Evolutionary conservation across 2,888 invertebrate species (phyloP).

Genomic region (Calameuta filiformis): DNA sequence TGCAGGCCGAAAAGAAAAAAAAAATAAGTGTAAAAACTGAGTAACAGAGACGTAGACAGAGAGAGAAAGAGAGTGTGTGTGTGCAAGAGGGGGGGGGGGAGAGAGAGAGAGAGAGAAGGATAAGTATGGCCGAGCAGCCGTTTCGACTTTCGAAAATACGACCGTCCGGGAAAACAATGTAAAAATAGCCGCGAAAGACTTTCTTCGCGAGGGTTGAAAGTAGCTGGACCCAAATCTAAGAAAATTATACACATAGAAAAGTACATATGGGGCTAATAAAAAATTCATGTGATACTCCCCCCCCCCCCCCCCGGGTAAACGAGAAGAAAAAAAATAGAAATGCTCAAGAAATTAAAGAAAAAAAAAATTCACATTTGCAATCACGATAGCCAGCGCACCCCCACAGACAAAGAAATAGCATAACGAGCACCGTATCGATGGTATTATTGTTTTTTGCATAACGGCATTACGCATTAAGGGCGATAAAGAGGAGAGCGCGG

Average conservation of each 20-base stretch:
- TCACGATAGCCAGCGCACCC: background rate
- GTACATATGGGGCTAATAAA: too few species aligned
- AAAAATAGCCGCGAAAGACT: slow-evolving; percentile 51
- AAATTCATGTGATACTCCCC: too few species aligned
- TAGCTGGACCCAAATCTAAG: background rate
- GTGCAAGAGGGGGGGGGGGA: background rate
- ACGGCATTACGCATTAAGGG: slow-evolving; percentile 49
- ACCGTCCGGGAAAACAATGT: slow-evolving; percentile 41
- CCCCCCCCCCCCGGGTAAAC: background rate
- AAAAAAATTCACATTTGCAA: too few species aligned
- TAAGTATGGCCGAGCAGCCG: slow-evolving; percentile 24
- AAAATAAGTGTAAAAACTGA: too few species aligned
- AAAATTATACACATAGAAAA: too few species aligned
- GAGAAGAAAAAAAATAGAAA: background rate
- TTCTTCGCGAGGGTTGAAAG: slow-evolving; percentile 30
- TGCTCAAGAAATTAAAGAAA: too few species aligned
- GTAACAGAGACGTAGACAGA: background rate
- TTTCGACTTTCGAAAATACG: slow-evolving; percentile 51
- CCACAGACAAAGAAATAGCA: background rate
- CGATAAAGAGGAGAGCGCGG: slow-evolving; percentile 39
- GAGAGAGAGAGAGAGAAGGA: background rate
- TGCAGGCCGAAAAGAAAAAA: background rate
- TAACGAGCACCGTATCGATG: slow-evolving; percentile 2
- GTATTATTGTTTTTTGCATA: slow-evolving; percentile 51
- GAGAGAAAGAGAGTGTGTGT: background rate